Evolutionary conservation across 2,113 vertebrate genomes (phyloP), one percentile per base, ranked within the genome.

Genomic region (Chaetodon auriga): DNA sequence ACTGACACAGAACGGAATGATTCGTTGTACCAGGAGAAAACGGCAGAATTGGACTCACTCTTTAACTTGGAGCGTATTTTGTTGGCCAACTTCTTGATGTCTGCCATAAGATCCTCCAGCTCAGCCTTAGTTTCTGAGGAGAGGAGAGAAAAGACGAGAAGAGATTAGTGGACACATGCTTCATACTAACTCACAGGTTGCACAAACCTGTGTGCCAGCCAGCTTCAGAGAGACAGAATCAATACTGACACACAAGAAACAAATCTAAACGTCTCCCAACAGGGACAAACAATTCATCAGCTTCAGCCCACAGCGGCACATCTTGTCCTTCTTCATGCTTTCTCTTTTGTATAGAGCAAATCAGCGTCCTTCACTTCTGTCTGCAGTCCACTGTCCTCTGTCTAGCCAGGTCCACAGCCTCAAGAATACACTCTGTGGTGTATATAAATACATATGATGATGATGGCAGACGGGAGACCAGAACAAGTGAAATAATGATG

Each of bases 1-100:
- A 68, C 9, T 54, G 23, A 23, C 14, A 25, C 10, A 64, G 61
- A 87, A 57, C 43, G 60, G n/a, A 58, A 30, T 53, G 12, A 63
- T 25, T 16, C 73, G 5, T 18, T 23, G 11, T 5, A 60, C 15
- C 36, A n/a, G 46, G 18, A 14, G 15, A 65, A 65, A 77, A 68
- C 0, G 41, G 8, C 68, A 45, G 35, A 82, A 18, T 7, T 60
- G 12, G 54, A 97, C 97, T 98, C 90, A 99, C 98, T 96, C 95
- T 99, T 99, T 94, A 99, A 95, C 89, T 99, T 98, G 92, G 97
- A 98, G 90, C 97, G 98, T 46, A 99, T 96, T 97, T 97, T 98
- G 94, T 99, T 99, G 3, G 98, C 98, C 0, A 98, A 95, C 93
- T 97, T 98, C 95, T 99, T 99, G 66, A 99, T 99, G 91, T 99